Percentiles rank a stretch among this genome's conserved stretches.
Evolutionary conservation across 2,797 vertebrate species (phyloP).

Genomic region (Xiphorhynchus erythropygius): DNA sequence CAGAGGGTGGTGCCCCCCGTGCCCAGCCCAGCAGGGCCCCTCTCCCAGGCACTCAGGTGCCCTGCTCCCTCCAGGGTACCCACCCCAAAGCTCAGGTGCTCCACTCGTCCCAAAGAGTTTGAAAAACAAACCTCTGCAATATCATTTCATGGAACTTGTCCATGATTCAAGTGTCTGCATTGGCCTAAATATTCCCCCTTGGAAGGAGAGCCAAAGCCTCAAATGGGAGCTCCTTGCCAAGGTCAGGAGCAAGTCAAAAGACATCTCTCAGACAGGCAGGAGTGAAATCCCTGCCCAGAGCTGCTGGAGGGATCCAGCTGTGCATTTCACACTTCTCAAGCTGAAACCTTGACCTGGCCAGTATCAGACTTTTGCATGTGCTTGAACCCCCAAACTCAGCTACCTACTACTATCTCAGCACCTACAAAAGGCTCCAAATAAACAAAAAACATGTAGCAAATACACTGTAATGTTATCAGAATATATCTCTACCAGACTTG

Average conservation of each 20-base stretch:
- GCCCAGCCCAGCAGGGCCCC: neutral
- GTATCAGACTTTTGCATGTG: neutral
- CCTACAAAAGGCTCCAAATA: neutral
- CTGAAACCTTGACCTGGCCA: neutral
- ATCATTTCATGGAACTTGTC: neutral
- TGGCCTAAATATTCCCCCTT: neutral
- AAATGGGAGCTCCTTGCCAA: neutral
- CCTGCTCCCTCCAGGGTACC: accelerated
- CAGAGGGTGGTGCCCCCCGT: neutral
- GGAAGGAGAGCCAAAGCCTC: neutral
- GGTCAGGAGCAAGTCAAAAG: neutral
- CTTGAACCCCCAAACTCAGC: neutral
- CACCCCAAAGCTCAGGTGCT: neutral
- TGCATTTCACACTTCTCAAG: neutral
- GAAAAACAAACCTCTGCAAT: neutral
- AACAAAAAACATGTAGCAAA: neutral
- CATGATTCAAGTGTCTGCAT: accelerated
- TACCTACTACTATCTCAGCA: neutral
- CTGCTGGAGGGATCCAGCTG: neutral
- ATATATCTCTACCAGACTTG: neutral
- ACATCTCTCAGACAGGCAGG: neutral
- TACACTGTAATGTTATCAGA: neutral
- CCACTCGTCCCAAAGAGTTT: accelerated
- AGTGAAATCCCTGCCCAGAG: neutral
- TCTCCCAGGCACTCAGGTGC: neutral